These are phyloP conservation scores for Aquatica leii DNA, from an alignment of 2,888 invertebrate genomes.

Conservation along the genomic window DNA sequence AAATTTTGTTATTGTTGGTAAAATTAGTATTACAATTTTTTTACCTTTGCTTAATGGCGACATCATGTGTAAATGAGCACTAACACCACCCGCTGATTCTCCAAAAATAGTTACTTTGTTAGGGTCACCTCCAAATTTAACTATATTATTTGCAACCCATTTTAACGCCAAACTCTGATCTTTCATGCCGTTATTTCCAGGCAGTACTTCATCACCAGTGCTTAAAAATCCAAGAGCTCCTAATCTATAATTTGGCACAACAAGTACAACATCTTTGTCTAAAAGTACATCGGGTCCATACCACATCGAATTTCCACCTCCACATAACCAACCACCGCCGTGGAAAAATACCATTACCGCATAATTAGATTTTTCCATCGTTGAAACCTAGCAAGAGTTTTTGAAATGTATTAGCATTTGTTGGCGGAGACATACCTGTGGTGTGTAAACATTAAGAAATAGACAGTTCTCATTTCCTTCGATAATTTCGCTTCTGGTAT, in stretches of 20 bases:
- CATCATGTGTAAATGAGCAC: slow-evolving; percentile 57
- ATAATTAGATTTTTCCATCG: neutral
- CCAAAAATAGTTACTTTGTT: slow-evolving; percentile 55
- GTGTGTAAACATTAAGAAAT: slow-evolving; percentile 3
- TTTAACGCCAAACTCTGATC: slow-evolving; percentile 52
- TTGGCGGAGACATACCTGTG: slow-evolving; percentile 41
- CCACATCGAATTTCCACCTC: slow-evolving; percentile 71
- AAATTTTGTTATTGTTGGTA: slow-evolving; percentile 7
- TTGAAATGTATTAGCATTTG: neutral
- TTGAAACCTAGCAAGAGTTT: neutral
- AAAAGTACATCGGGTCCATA: slow-evolving; percentile 76
- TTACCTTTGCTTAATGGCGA: slow-evolving; percentile 55
- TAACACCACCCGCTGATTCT: slow-evolving; percentile 58
- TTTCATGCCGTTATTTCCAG: slow-evolving; percentile 51
- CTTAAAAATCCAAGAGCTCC: slow-evolving; percentile 52
- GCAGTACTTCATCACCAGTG: slow-evolving; percentile 49
- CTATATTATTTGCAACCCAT: slow-evolving; percentile 51
- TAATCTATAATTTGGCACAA: slow-evolving; percentile 39
- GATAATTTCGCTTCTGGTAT: slow-evolving; percentile 2
- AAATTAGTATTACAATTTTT: too few species aligned
- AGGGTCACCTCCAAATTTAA: slow-evolving; percentile 49
- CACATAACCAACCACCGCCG: slow-evolving; percentile 80
- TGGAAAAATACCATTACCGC: slow-evolving; percentile 81
- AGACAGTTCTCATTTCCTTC: neutral
- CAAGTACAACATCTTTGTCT: slow-evolving; percentile 74